Evolutionary conservation across 35 echinoderm and acorn worm genomes (phyloP), one percentile per base, ranked within the genome.

Genomic region (Lytechinus variegatus): DNA sequence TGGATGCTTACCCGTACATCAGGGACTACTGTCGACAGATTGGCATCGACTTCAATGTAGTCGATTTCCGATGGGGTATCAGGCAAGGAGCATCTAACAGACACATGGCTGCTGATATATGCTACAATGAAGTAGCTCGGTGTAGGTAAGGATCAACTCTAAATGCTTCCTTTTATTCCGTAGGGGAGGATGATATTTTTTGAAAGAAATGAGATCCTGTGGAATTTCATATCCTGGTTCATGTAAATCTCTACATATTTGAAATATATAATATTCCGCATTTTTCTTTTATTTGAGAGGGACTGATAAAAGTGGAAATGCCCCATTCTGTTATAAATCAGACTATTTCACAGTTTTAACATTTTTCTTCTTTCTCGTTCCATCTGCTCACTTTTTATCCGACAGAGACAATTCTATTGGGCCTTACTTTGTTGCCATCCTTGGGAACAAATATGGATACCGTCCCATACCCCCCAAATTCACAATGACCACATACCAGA

Each of bases 11-110:
- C 94, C 97, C 97, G 12, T 98, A 95, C 72, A 89, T 99, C 11
- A 92, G 97, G 27, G 95, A 97, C 6, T 98, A 97, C 55, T 95
- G 94, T 92, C 95, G 98, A 0, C 94, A 95, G 92, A 95, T 98
- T 89, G 98, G 98, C 3, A 54, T 99, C 27, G 94, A 95, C 52
- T 98, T 98, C 92, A 97, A 99, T 57, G 95, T 96, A 9, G 97
- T 99, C 11, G 98, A 99, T 60, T 97, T 99, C 56, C 27, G 98
- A 19, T 99, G 98, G 98, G 98, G 98, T 0, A 98, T 99, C 14
- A 54, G 98, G 52, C 87, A 96, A 27, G 96, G 95, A 6, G 56
- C 94, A 16, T 97, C 96, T 16, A 96, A 97, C 72, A 61, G 95
- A 61, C 98, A 99, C 91, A 95, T 95, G 72, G 96, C 98, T 27